Evolutionary conservation across 2,113 vertebrate species (phyloP).

Genomic region (Oreotragus oreotragus): DNA sequence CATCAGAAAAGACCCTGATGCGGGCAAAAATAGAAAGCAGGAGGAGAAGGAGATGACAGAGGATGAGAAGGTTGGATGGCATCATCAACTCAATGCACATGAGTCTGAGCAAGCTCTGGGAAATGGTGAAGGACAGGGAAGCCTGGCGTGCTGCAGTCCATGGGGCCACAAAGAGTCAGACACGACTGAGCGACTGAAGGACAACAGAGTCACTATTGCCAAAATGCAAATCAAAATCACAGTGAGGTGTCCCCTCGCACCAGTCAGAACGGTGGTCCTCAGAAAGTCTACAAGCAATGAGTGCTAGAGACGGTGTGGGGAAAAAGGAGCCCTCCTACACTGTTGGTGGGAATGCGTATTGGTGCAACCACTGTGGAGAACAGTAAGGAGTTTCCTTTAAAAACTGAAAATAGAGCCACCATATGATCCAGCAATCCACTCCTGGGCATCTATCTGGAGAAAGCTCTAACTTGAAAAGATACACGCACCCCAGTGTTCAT

Average conservation of each 20-base stretch:
- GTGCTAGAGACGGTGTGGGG: neutral
- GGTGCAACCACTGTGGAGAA: neutral
- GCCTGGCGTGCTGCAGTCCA: neutral
- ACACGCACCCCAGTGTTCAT: neutral
- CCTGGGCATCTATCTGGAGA: neutral
- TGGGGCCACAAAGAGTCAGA: neutral
- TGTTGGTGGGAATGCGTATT: neutral
- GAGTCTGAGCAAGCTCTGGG: neutral
- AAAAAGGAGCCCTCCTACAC: neutral
- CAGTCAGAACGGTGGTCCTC: neutral
- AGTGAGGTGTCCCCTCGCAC: neutral
- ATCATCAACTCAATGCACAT: neutral
- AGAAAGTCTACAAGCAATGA: neutral
- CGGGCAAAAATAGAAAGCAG: neutral
- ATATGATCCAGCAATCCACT: neutral
- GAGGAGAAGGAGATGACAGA: neutral
- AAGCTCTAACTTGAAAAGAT: neutral
- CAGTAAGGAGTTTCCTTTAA: neutral
- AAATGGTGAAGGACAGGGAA: neutral
- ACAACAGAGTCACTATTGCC: neutral
- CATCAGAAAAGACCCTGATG: neutral
- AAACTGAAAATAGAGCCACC: neutral
- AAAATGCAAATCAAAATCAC: neutral
- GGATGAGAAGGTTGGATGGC: neutral
- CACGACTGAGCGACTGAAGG: rapidly evolving